phyloP scores from a whole-genome alignment of 2,113 vertebrate genomes.

The Gambusia affinis region DNA sequence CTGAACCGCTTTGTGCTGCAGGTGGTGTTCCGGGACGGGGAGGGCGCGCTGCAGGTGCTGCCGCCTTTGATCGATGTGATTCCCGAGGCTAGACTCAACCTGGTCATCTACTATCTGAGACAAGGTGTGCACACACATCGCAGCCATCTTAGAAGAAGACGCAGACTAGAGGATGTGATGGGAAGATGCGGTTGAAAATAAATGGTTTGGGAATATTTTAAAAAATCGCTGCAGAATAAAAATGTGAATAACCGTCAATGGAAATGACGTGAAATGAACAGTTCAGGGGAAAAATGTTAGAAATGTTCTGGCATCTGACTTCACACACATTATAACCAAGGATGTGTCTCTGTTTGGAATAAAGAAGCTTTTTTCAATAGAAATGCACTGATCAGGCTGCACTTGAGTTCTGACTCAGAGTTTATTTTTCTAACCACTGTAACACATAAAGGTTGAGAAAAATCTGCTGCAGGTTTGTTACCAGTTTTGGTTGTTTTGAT shows the following conservation, averaged over 20 bases:
- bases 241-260: neutral
- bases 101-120: conserved; percentile 96
- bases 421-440: neutral
- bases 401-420: neutral
- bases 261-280: neutral
- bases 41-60: conserved; percentile 93
- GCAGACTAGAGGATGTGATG: neutral
- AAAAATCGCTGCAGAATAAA: neutral
- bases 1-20: conserved; percentile 58
- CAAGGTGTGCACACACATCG: conserved; percentile 84
- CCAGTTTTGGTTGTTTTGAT: no score
- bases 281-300: neutral
- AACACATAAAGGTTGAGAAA: neutral
- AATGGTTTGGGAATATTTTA: neutral
- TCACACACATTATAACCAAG: neutral
- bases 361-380: neutral
- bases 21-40: conserved; percentile 96
- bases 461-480: neutral
- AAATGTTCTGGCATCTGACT: neutral
- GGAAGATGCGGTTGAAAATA: neutral
- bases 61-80: conserved; percentile 96
- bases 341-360: neutral
- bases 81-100: conserved; percentile 94
- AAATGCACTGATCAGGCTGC: neutral
- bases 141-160: neutral